Conservation (phyloP, 2,797 vertebrate species). For the Glyptemys insculpta region DNA sequence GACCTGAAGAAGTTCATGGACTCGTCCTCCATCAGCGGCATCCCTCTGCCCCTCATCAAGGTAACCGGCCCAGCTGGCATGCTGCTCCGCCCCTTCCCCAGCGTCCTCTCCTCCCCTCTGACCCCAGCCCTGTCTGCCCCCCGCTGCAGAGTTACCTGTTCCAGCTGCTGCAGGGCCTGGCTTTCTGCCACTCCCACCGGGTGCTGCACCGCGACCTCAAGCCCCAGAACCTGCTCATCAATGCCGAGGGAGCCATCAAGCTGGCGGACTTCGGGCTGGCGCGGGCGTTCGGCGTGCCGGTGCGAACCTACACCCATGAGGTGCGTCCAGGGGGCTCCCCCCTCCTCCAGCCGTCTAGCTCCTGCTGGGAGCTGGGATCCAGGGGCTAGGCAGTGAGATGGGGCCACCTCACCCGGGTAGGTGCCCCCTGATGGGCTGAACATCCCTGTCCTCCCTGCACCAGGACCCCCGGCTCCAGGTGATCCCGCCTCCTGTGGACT, state of each 20-base stretch:
- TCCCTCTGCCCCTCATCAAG: slow-evolving; percentile 94
- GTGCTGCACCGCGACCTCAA: slow-evolving; percentile 97
- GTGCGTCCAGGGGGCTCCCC: slow-evolving; percentile 72
- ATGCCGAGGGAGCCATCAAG: slow-evolving; percentile 94
- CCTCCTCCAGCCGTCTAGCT: background rate
- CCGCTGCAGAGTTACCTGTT: slow-evolving; percentile 91
- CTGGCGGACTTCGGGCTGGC: slow-evolving; percentile 96
- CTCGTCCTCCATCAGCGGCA: slow-evolving; percentile 88
- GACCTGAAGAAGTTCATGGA: slow-evolving; percentile 99
- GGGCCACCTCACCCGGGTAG: background rate
- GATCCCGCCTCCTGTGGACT: background rate
- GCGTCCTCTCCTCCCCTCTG: background rate
- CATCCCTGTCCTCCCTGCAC: background rate
- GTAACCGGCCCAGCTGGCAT: slow-evolving; percentile 70
- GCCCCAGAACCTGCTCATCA: slow-evolving; percentile 97
- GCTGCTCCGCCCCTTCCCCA: background rate
- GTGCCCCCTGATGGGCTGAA: too few relatives aligned
- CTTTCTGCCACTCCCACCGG: slow-evolving; percentile 96
- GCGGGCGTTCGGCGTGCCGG: slow-evolving; percentile 94
- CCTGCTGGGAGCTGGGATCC: background rate
- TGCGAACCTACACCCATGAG: slow-evolving; percentile 96
- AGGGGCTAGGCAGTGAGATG: background rate
- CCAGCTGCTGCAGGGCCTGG: slow-evolving; percentile 95
- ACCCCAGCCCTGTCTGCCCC: background rate
- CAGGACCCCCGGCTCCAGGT: background rate